Conservation (phyloP, 2,888 invertebrate genomes). For the Synergus umbraculus region DNA sequence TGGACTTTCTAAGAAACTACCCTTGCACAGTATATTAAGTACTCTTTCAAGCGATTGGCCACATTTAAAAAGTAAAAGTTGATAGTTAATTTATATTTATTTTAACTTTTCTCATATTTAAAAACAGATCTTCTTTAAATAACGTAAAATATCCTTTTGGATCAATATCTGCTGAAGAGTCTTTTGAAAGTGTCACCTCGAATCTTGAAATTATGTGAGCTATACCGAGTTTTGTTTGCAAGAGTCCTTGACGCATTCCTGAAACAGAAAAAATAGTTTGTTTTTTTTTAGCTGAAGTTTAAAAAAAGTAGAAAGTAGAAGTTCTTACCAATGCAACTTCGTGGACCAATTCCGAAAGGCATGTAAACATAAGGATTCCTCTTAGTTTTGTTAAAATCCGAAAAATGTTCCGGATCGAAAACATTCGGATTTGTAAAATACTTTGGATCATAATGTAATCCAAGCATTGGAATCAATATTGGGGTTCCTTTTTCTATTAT, state of each 20-base stretch:
- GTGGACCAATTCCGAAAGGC: constrained; percentile 74
- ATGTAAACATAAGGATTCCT: constrained; percentile 66
- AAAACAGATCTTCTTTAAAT: constrained; percentile 8
- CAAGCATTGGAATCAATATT: constrained; percentile 69
- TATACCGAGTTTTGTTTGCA: constrained; percentile 68
- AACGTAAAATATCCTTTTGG: constrained; percentile 19
- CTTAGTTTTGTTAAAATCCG: constrained; percentile 66
- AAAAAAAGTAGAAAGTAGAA: neutral
- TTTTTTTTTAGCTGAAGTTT: neutral
- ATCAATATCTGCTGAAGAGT: constrained; percentile 37
- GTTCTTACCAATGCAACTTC: constrained; percentile 69
- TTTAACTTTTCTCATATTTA: constrained; percentile 39
- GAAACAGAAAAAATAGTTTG: constrained; percentile 30
- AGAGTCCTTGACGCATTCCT: constrained; percentile 68
- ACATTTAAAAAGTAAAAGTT: too few species aligned
- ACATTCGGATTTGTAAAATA: constrained; percentile 74
- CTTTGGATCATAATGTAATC: constrained; percentile 73
- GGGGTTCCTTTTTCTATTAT: constrained; percentile 70
- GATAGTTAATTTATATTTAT: neutral
- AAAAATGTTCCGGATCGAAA: constrained; percentile 77
- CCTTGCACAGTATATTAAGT: too few species aligned
- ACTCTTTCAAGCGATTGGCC: too few species aligned
- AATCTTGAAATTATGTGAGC: constrained; percentile 63
- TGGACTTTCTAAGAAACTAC: too few species aligned
- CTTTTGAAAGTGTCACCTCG: constrained; percentile 60